Evolutionary conservation across 2,113 vertebrate genomes (phyloP).

Genomic region (Regulus satrapa): DNA sequence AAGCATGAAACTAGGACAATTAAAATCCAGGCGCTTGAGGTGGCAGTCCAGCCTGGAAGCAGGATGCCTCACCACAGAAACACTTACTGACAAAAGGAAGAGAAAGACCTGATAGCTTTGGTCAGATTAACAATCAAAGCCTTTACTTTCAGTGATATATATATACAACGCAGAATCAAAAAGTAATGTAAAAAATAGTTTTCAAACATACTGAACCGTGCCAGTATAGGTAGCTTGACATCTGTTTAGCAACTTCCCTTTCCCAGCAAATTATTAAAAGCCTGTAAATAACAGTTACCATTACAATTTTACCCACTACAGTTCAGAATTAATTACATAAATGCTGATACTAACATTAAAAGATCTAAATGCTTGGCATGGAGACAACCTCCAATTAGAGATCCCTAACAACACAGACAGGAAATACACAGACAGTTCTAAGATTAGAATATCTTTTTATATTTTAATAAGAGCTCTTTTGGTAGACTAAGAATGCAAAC

Average conservation of each 20-base stretch:
- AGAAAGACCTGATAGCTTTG: background rate
- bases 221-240: background rate
- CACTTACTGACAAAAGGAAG: background rate
- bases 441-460: slow-evolving; percentile 2
- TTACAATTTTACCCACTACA: background rate
- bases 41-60: background rate
- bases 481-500: background rate
- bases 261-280: background rate
- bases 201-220: background rate
- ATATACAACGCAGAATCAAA: background rate
- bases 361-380: background rate
- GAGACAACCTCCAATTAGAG: background rate
- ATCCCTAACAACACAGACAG: background rate
- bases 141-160: background rate
- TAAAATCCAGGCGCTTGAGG: background rate
- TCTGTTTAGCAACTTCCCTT: background rate
- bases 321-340: background rate
- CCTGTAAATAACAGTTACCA: background rate
- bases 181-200: background rate
- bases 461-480: background rate
- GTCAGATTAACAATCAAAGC: background rate
- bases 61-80: background rate
- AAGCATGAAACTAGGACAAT: background rate
- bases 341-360: background rate
- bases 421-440: background rate